Conservation (phyloP, 2,113 vertebrate species). For the Rhinoderma darwinii region DNA sequence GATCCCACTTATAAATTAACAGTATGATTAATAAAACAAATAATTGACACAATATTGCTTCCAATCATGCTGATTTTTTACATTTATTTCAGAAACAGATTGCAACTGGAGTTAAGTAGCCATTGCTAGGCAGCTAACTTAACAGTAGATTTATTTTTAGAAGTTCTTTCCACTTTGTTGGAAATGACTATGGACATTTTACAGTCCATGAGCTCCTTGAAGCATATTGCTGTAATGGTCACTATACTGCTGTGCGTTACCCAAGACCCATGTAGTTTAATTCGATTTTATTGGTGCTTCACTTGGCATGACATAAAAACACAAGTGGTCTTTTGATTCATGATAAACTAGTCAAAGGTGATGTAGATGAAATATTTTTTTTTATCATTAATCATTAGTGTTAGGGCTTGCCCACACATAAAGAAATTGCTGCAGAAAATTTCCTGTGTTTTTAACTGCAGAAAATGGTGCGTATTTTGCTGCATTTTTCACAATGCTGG, state of each 20-base stretch:
- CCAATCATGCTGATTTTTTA: not conserved
- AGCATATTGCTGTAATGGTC: conserved; percentile 3
- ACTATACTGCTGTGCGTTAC: not conserved
- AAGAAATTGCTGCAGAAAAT: too few relatives aligned
- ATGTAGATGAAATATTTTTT: not conserved
- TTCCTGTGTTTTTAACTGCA: too few relatives aligned
- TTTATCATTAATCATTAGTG: not conserved
- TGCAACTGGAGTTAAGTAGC: not conserved
- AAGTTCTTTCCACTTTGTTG: not conserved
- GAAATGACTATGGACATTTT: not conserved
- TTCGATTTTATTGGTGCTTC: not conserved
- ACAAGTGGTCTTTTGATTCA: not conserved
- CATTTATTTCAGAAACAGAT: not conserved
- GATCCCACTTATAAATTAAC: not conserved
- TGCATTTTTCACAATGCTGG: too few relatives aligned
- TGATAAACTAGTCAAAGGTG: not conserved
- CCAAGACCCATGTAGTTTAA: not conserved
- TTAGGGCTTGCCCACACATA: too few relatives aligned
- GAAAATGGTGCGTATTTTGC: too few relatives aligned
- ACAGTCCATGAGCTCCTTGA: not conserved
- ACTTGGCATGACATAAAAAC: conserved; percentile 8
- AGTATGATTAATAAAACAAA: not conserved
- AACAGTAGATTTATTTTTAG: conserved; percentile 12
- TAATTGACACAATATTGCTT: not conserved
- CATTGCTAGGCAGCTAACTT: not conserved